Evolutionary conservation across 2,113 vertebrate genomes (phyloP), one percentile per base, ranked within the genome.

Genomic region (Dermatemys mawii): DNA sequence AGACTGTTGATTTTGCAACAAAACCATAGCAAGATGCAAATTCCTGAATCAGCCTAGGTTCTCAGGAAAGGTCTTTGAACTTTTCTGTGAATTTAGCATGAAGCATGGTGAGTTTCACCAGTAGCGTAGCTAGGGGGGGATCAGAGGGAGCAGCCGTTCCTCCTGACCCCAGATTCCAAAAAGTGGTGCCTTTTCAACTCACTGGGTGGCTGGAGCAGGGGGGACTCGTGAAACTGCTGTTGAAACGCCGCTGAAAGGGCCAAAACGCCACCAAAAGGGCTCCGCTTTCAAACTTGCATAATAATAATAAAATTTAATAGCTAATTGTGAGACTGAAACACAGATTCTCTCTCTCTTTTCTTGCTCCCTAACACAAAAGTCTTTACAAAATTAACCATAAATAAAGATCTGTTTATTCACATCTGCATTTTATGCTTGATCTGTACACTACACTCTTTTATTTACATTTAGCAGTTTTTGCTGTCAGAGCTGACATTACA

Each of bases 401-500:
- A 29, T 78, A 88, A 80, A 94, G 88, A 24, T 51, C 29, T 44
- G 78, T 73, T 13, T 82, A 50, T 46, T 81, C 24, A 35, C 0
- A 0, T 82, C 5, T 46, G 21, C 81, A 41, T 17, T 26, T 89
- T 75, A 75, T 13, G 80, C 82, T 46, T 91, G 9, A 79, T 14
- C 22, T 83, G 1, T 79, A 17, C 83, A 11, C 54, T 16, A 79
- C 48, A 35, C 83, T 10, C 13, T 83, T 94, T 90, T 88, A 21
- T 51, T 89, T 27, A 21, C 13, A 75, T 38, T 81, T 48, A 85
- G 81, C n/a, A 14, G 1, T 80, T 89, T 94, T 41, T 86, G 91
- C 51, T 89, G 16, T 81, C 17, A 55, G 53, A 75, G 60, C 54
- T 75, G 57, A 70, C 73, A 78, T 81, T 81, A 90, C 90, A 79